These are phyloP conservation scores for Bubo scandiacus DNA, from an alignment of 2,113 vertebrate species.

Conservation along the genomic window DNA sequence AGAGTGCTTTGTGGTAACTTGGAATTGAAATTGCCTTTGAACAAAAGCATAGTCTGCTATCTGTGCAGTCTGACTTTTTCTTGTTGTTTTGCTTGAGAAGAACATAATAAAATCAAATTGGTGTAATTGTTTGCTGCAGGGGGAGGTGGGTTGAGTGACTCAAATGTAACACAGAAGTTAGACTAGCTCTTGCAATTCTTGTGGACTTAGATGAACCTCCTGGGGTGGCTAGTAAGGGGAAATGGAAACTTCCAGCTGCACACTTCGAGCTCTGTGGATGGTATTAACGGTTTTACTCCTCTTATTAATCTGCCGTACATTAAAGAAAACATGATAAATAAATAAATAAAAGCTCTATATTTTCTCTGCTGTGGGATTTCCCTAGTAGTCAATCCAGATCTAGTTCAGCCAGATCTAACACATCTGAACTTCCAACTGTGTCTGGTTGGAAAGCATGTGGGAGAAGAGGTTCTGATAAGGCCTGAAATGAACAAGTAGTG, in stretches of 20 bases:
- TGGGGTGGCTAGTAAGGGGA: not conserved
- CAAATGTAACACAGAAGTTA: not conserved
- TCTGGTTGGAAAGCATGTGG: not conserved
- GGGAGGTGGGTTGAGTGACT: not conserved
- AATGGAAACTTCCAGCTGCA: not conserved
- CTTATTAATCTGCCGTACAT: not conserved
- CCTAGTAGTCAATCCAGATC: not conserved
- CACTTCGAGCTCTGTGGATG: not conserved
- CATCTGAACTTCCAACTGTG: not conserved
- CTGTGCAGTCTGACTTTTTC: not conserved
- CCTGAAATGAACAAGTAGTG: not conserved
- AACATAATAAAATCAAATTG: not conserved
- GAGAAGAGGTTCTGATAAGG: not conserved
- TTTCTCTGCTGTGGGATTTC: not conserved
- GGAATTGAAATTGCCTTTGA: not conserved
- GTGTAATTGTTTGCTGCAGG: not conserved
- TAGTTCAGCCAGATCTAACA: not conserved
- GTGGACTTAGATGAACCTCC: not conserved
- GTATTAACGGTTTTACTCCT: not conserved
- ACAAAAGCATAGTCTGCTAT: rapidly evolving
- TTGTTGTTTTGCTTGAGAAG: not conserved
- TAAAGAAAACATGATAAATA: not conserved
- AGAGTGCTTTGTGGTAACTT: not conserved
- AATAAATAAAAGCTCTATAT: not conserved
- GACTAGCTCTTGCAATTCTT: not conserved